Percentiles rank a stretch among this genome's conserved stretches.
Conservation (phyloP, 92 coral and sea anemone species). For the Palythoa grandiflora region DNA sequence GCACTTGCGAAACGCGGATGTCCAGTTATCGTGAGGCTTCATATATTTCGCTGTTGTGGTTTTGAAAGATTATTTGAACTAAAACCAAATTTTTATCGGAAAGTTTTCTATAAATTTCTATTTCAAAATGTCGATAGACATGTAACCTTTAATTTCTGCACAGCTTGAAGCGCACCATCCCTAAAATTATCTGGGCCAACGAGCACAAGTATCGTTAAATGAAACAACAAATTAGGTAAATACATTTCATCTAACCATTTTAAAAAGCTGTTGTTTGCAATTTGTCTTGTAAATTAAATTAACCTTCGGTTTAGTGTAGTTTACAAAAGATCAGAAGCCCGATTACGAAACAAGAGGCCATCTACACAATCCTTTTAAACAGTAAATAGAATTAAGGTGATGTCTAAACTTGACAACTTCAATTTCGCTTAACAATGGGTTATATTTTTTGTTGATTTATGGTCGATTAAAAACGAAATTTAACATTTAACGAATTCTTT, state of each 20-base stretch:
- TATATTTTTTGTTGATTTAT: background rate
- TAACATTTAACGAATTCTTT: no score
- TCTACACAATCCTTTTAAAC: background rate
- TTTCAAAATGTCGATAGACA: background rate
- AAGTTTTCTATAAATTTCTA: background rate
- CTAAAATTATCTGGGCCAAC: background rate
- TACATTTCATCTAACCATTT: conserved; percentile 34
- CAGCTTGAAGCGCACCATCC: background rate
- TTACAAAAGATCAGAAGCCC: conserved; percentile 36
- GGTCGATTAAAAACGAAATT: background rate
- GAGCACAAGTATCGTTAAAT: background rate
- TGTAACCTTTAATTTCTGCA: background rate
- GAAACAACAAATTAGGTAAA: conserved; percentile 18
- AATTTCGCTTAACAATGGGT: background rate
- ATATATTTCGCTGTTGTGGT: background rate
- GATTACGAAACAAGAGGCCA: conserved; percentile 30
- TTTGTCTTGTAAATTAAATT: conserved; percentile 69
- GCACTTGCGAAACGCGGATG: background rate
- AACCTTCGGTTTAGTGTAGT: conserved; percentile 55
- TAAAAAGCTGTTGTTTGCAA: conserved; percentile 56
- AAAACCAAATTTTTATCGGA: background rate
- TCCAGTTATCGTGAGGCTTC: background rate
- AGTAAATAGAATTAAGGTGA: conserved; percentile 29
- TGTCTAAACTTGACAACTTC: conserved; percentile 28
- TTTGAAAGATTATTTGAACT: background rate